A percentile compares a stretch with the other conserved stretches of the same genome.
Conservation (phyloP, 2,113 vertebrate genomes). For the Larimichthys polyactis region DNA sequence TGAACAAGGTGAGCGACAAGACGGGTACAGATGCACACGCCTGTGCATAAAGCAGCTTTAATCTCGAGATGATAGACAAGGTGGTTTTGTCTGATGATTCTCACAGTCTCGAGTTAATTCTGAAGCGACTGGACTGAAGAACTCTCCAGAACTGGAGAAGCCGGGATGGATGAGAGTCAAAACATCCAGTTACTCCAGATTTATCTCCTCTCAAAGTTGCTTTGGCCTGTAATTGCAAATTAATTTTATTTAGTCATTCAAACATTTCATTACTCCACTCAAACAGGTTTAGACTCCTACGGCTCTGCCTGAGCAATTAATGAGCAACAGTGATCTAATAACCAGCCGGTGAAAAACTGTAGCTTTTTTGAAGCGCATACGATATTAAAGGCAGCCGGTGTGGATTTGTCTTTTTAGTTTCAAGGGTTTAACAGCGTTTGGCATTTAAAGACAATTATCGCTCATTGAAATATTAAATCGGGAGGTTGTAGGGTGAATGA, state of each 20-base stretch:
- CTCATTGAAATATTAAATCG: conserved; percentile 38
- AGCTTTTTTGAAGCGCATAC: conserved; percentile 36
- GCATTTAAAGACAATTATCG: conserved; percentile 49
- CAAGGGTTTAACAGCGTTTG: conserved; percentile 8
- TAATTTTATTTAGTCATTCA: conserved; percentile 35
- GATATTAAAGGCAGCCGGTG: conserved; percentile 31
- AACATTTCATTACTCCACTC: conserved; percentile 30
- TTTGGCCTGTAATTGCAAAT: conserved; percentile 21
- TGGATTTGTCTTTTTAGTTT: conserved; percentile 34
- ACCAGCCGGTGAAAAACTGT: conserved; percentile 37
- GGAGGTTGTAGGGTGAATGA: conserved; percentile 15
- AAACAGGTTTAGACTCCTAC: conserved; percentile 37
- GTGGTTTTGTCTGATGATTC: not conserved
- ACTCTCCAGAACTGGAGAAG: too few species aligned
- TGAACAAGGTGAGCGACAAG: conserved; percentile 85
- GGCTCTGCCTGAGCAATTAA: conserved; percentile 41
- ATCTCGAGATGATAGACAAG: not conserved
- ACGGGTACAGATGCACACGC: not conserved
- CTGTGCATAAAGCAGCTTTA: not conserved
- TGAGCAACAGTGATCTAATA: conserved; percentile 52
- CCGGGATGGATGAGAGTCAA: too few species aligned
- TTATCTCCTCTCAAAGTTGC: not conserved
- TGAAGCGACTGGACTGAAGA: too few species aligned
- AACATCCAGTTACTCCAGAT: too few species aligned
- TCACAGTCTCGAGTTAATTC: too few species aligned